Conservation (phyloP, 2,113 vertebrate genomes). For the Ibidorhyncha struthersii region DNA sequence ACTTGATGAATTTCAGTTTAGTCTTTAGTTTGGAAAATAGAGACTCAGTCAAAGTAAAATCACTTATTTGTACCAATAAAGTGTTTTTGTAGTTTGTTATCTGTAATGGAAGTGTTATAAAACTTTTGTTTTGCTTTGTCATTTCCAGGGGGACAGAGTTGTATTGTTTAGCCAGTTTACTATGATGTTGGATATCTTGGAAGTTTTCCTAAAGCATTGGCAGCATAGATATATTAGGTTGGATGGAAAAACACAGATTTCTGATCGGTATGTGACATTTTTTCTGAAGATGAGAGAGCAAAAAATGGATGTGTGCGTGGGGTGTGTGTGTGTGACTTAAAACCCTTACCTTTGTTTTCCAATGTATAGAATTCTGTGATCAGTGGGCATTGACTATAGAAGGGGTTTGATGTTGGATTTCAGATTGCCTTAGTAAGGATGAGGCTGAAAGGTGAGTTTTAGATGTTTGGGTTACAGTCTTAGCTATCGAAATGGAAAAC, state of each 20-base stretch:
- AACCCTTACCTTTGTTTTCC: background rate
- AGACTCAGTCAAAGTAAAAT: background rate
- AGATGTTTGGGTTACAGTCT: background rate
- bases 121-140: background rate
- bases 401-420: background rate
- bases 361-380: background rate
- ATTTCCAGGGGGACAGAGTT: conserved; percentile 88
- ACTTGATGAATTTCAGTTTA: background rate
- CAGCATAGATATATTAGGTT: conserved; percentile 88
- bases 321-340: background rate
- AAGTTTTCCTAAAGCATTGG: conserved; percentile 87
- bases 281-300: background rate
- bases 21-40: background rate
- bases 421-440: background rate
- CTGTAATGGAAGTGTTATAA: background rate
- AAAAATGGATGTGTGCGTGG: background rate
- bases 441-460: background rate
- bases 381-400: background rate
- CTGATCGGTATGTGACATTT: conserved; percentile 81
- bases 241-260: conserved; percentile 93
- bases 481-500: background rate
- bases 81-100: background rate
- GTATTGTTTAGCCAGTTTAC: conserved; percentile 98
- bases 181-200: conserved; percentile 96
- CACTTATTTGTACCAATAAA: rapidly evolving